Base-by-base conservation (phyloP, 1,140 invertebrate genomes). In the Formica exsecta region DNA sequence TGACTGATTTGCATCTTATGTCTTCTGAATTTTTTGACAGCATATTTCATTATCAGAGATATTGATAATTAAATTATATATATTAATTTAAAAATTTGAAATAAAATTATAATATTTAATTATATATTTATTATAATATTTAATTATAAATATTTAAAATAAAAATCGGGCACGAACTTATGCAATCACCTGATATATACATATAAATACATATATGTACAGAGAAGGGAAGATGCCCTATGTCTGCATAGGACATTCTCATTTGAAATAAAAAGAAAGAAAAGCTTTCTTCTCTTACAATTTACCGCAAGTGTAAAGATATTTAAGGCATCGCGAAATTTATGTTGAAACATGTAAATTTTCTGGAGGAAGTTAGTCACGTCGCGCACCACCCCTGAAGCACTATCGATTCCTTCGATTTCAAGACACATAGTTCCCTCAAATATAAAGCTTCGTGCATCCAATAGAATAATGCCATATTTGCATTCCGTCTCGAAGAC, bases 401-500 rank as follows among this genome's bases (percentile, higher is more conserved):
- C 22, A 11, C 79, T 74, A 74, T 81, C 81, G 73, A 38, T 65
- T 44, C 81, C 59, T 77, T 85, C 79, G 87, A 87, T 87, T 88
- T 85, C 57, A 48, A 61, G 54, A 71, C 75, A 65, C 83, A 65
- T 80, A 66, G 88, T 77, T 75, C 86, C 75, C 77, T 87, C 68
- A 89, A 89, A 89, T 89, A 51, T 51, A 62, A 84, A 81, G 79
- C 48, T 36, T 57, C 85, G 54, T 44, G 70, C 29, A 57, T 86
- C 76, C 85, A 73, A 86, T 41, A 73, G 85, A 85, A 85, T 87
- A 75, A 83, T 86, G 59, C 36, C 74, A 54, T 90, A 90, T 90
- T 90, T 90, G 86, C 89, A 84, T 90, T 90, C 90, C 88, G 88
- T 81, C 65, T 80, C 32, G 74, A 77, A 80, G 62, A 62, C 59